Evolutionary conservation across 2,888 invertebrate genomes (phyloP).

Genomic region (Temnothorax rugatulus): DNA sequence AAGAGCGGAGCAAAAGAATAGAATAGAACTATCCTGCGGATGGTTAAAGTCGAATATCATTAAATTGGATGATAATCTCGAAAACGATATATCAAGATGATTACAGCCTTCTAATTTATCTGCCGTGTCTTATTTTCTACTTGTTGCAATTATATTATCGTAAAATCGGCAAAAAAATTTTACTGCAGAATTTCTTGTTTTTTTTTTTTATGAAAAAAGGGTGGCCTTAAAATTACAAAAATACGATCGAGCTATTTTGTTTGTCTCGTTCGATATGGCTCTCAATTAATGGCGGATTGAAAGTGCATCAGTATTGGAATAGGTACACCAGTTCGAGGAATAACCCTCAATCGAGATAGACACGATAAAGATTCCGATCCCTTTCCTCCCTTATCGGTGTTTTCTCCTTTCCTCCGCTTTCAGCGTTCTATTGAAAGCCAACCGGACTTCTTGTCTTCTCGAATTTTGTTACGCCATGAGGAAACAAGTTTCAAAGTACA

Average conservation of each 20-base stretch:
- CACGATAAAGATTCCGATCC: conserved; percentile 12
- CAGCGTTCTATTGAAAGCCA: conserved; percentile 28
- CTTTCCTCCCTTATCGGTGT: conserved; percentile 9
- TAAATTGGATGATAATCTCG: background rate
- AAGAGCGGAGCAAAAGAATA: conserved; percentile 1
- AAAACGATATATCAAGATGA: background rate
- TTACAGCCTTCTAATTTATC: background rate
- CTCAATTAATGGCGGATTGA: conserved; percentile 24
- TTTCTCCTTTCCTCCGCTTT: conserved; percentile 22
- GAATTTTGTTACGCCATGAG: conserved; percentile 37
- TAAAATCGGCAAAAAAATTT: background rate
- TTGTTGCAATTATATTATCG: background rate
- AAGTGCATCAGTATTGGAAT: background rate
- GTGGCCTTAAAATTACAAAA: background rate
- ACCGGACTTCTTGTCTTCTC: conserved; percentile 42
- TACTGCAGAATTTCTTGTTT: background rate
- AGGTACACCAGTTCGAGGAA: conserved; percentile 3
- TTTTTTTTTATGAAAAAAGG: background rate
- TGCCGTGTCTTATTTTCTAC: background rate
- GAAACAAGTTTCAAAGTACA: conserved; percentile 33
- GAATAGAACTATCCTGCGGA: background rate
- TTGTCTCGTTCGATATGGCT: background rate
- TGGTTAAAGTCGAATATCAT: conserved; percentile 15
- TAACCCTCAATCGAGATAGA: background rate
- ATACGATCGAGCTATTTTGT: background rate